Conservation (phyloP, 2,797 vertebrate genomes). For the Cyclopterus lumpus region DNA sequence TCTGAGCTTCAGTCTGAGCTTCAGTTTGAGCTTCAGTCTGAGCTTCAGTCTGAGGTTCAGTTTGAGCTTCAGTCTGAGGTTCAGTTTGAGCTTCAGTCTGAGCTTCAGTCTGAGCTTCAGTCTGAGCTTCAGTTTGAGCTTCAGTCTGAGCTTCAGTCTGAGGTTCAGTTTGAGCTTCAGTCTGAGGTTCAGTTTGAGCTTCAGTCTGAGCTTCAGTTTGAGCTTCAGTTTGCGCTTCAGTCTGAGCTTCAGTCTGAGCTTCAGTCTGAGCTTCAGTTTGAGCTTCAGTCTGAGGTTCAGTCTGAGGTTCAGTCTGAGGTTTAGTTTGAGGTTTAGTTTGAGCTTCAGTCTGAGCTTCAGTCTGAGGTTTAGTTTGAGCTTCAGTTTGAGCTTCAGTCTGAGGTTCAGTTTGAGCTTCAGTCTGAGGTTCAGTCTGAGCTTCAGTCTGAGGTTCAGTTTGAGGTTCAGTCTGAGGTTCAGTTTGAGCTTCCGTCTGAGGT, state of each 20-base stretch:
- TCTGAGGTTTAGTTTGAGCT: neutral
- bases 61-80: neutral
- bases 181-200: neutral
- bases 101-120: neutral
- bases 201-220: too few relatives aligned
- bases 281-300: neutral
- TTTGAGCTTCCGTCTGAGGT: too few relatives aligned
- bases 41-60: neutral
- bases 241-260: too few relatives aligned
- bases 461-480: too few relatives aligned
- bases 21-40: neutral
- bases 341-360: neutral
- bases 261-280: constrained; percentile 53
- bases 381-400: too few relatives aligned
- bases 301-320: neutral
- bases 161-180: too few relatives aligned
- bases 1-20: neutral
- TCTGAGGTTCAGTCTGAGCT: too few relatives aligned
- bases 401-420: too few relatives aligned
- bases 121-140: too few relatives aligned
- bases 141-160: too few relatives aligned
- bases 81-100: neutral
- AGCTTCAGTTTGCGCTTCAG: too few relatives aligned
- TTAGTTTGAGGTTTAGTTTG: neutral
- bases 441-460: neutral